Evolutionary conservation across 1,140 invertebrate genomes (phyloP).

Genomic region (Nasonia giraulti): DNA sequence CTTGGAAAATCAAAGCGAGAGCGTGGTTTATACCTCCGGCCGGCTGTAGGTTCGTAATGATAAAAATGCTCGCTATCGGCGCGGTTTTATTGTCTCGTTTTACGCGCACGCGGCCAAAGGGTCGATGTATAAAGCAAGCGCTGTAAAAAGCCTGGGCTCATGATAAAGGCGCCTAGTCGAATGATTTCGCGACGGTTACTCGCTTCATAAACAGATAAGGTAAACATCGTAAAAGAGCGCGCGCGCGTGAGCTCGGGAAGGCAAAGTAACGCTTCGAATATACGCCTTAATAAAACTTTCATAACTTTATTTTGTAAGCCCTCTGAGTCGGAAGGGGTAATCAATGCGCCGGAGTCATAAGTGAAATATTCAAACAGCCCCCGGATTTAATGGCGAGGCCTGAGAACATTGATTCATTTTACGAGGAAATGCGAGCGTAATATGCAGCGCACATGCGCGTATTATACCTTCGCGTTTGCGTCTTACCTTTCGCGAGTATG

Average conservation of each 20-base stretch:
- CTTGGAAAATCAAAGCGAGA: neutral
- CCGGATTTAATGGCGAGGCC: neutral
- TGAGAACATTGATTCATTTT: neutral
- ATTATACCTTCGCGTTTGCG: too few relatives aligned
- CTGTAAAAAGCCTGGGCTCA: neutral
- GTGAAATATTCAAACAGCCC: neutral
- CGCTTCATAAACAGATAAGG: constrained; percentile 1
- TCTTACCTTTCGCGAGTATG: too few relatives aligned
- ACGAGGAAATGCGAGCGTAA: neutral
- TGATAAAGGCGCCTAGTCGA: constrained; percentile 1
- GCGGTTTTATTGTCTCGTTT: neutral
- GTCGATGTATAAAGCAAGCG: neutral
- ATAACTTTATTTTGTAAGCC: constrained; percentile 1
- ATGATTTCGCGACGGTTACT: neutral
- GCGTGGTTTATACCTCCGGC: neutral
- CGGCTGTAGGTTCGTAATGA: neutral
- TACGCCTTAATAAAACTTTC: neutral
- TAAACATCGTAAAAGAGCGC: neutral
- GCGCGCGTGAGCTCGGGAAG: neutral
- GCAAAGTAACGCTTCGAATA: neutral
- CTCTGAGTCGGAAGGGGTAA: neutral
- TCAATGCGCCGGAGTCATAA: neutral
- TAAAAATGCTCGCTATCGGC: neutral
- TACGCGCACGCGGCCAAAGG: neutral
- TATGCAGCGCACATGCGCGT: too few relatives aligned